phyloP scores from a whole-genome alignment of 2,797 vertebrate genomes.

The Eutrigla gurnardus region DNA sequence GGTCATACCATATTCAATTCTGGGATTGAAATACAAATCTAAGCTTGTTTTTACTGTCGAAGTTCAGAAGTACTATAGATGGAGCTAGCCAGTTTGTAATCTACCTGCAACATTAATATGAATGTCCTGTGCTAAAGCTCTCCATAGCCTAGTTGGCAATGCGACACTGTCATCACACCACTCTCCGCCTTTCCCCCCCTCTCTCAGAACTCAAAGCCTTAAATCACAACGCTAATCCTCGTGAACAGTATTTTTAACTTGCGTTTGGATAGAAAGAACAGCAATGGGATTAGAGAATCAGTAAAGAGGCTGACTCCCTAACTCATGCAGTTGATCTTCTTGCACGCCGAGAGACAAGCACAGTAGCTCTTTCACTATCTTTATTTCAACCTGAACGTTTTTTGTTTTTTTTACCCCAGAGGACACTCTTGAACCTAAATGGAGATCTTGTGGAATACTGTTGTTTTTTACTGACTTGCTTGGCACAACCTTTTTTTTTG shows the following conservation, averaged over 20 bases:
- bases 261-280: constrained; percentile 82
- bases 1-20: neutral
- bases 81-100: neutral
- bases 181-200: constrained; percentile 59
- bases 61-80: neutral
- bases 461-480: constrained; percentile 37
- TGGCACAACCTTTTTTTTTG: neutral
- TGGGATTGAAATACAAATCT: neutral
- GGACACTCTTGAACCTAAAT: constrained; percentile 32
- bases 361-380: constrained; percentile 42
- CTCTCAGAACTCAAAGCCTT: constrained; percentile 79
- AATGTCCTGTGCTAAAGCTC: constrained; percentile 24
- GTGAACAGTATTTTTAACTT: constrained; percentile 88
- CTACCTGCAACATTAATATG: constrained; percentile 15
- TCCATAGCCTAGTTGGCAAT: constrained; percentile 58
- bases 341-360: constrained; percentile 57
- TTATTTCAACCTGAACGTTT: constrained; percentile 42
- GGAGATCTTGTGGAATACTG: constrained; percentile 43
- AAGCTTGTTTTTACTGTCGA: constrained; percentile 6
- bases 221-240: constrained; percentile 86
- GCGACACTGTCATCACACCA: constrained; percentile 56
- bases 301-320: constrained; percentile 77
- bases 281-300: constrained; percentile 86
- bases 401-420: constrained; percentile 1
- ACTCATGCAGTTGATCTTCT: constrained; percentile 79